These are phyloP conservation scores for Taxidea taxus DNA, from an alignment of 2,113 vertebrate species.

Conservation along the genomic window DNA sequence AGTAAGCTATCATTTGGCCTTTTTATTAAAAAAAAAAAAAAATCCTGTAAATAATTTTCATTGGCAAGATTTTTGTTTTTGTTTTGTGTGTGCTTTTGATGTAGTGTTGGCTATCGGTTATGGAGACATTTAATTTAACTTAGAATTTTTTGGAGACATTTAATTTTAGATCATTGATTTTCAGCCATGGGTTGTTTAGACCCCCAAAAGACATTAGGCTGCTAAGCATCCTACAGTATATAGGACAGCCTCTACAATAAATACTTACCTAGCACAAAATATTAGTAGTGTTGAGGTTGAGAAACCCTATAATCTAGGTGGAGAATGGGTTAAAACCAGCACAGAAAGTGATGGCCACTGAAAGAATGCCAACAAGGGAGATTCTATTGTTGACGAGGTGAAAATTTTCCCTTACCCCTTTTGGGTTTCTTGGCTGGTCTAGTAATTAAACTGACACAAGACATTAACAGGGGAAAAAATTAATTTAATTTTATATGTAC, in stretches of 20 bases:
- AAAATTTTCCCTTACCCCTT: not conserved
- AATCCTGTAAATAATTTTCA: slow-evolving; percentile 9
- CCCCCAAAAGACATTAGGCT: not conserved
- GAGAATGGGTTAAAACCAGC: not conserved
- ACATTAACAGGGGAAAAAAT: not conserved
- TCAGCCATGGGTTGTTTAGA: not conserved
- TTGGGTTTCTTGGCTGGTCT: not conserved
- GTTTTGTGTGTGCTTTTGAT: not conserved
- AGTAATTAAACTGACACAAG: not conserved
- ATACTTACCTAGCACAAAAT: not conserved
- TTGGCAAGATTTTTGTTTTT: not conserved
- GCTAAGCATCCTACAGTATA: not conserved
- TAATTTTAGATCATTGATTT: slow-evolving; percentile 29
- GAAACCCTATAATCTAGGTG: not conserved
- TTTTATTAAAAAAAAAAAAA: slow-evolving; percentile 11
- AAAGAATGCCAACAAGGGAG: not conserved
- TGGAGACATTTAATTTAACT: not conserved
- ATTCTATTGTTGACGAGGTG: not conserved
- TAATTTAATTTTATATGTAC: not conserved
- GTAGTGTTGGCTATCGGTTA: not conserved
- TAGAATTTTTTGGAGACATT: not conserved
- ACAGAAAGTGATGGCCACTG: not conserved
- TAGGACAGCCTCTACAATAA: not conserved
- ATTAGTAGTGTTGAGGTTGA: not conserved
- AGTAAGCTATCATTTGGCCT: not conserved